These are phyloP conservation scores for Pararge aegeria DNA, from an alignment of 1,140 invertebrate species.

Conservation along the genomic window DNA sequence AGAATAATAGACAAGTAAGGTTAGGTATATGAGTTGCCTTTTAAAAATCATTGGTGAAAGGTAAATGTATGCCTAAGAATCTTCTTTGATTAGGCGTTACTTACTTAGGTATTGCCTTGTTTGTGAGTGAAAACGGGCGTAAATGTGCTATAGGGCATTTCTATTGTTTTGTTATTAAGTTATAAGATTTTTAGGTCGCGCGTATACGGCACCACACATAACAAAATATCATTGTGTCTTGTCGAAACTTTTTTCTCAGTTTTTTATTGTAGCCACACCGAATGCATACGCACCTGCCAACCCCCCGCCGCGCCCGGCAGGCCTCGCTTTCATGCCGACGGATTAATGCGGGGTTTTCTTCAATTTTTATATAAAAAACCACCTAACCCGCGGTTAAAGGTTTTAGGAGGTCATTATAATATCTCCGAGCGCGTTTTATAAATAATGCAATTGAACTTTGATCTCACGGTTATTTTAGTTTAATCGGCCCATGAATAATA, in stretches of 20 bases:
- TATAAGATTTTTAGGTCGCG: too few relatives aligned
- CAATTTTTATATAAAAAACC: slow-evolving; percentile 17
- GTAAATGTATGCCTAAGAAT: too few relatives aligned
- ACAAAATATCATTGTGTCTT: slow-evolving; percentile 27
- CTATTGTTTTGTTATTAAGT: too few relatives aligned
- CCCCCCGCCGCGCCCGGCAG: slow-evolving; percentile 48
- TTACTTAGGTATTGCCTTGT: too few relatives aligned
- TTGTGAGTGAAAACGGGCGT: too few relatives aligned
- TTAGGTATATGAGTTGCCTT: too few relatives aligned
- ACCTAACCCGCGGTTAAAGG: slow-evolving; percentile 34
- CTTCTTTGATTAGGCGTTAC: too few relatives aligned
- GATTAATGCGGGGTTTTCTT: slow-evolving; percentile 60
- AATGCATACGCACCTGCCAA: slow-evolving; percentile 57
- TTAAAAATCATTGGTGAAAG: too few relatives aligned
- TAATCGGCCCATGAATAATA: slow-evolving; percentile 9
- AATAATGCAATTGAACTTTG: slow-evolving; percentile 43
- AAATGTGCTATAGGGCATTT: too few relatives aligned
- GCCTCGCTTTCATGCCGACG: slow-evolving; percentile 48
- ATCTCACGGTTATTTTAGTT: slow-evolving; percentile 17
- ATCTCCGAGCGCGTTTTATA: slow-evolving; percentile 37
- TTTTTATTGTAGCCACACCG: slow-evolving; percentile 41
- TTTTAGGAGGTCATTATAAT: slow-evolving; percentile 47
- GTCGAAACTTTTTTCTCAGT: slow-evolving; percentile 28
- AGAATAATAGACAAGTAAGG: too few relatives aligned
- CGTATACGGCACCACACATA: slow-evolving; percentile 30